These are phyloP conservation scores for Atta texana DNA, from an alignment of 1,140 invertebrate genomes.

Conservation along the genomic window DNA sequence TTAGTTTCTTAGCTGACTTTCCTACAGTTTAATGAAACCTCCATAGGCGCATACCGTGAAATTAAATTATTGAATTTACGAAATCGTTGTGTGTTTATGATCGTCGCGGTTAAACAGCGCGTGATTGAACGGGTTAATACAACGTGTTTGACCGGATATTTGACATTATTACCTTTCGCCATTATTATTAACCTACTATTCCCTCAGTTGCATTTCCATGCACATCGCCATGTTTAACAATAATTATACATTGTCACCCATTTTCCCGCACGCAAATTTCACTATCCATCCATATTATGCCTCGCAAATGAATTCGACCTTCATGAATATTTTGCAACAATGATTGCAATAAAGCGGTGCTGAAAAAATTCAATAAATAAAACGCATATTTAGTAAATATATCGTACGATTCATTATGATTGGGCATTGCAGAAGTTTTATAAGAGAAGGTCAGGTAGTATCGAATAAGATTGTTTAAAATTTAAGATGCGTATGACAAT, in stretches of 20 bases:
- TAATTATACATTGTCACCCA: slow-evolving; percentile 24
- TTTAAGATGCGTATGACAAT: no score
- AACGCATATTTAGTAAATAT: not conserved
- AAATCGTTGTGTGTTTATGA: not conserved
- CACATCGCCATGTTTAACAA: not conserved
- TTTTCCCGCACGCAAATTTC: slow-evolving; percentile 7
- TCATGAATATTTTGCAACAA: slow-evolving; percentile 24
- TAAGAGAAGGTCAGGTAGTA: no score
- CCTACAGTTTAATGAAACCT: not conserved
- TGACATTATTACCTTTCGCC: slow-evolving; percentile 32
- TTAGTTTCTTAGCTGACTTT: not conserved
- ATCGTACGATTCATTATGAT: not conserved
- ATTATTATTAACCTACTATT: slow-evolving; percentile 33
- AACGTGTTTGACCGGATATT: slow-evolving; percentile 51
- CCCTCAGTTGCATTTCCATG: not conserved
- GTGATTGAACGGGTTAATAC: slow-evolving; percentile 7
- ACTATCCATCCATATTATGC: not conserved
- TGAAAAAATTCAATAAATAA: slow-evolving; percentile 21
- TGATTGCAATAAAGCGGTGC: not conserved
- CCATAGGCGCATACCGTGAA: not conserved
- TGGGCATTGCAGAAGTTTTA: not conserved
- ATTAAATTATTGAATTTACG: slow-evolving; percentile 48
- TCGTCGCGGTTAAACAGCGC: slow-evolving; percentile 22
- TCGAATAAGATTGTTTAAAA: no score
- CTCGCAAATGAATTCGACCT: slow-evolving; percentile 18